phyloP scores from a whole-genome alignment of 2,888 invertebrate genomes.

The Chelonus formosanus region DNA sequence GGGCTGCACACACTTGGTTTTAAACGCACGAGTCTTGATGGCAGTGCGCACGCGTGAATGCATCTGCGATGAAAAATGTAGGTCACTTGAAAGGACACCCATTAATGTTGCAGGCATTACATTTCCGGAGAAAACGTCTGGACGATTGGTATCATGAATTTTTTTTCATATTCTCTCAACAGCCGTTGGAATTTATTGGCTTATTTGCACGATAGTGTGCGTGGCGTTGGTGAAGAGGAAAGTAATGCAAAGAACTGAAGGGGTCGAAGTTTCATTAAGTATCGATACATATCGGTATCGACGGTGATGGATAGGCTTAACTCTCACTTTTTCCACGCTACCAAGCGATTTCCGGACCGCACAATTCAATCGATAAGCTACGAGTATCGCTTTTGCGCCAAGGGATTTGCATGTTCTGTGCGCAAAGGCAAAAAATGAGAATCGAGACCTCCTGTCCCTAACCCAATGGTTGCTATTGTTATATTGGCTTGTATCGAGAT shows the following conservation, averaged over 20 bases:
- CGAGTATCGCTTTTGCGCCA: slow-evolving; percentile 38
- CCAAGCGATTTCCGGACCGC: slow-evolving; percentile 37
- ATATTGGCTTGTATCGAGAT: slow-evolving; percentile 26
- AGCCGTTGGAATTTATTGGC: background rate
- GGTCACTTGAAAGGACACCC: slow-evolving; percentile 1
- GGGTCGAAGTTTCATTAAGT: slow-evolving; percentile 40
- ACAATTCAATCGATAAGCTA: slow-evolving; percentile 37
- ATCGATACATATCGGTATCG: slow-evolving; percentile 37
- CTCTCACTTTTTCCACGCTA: slow-evolving; percentile 24
- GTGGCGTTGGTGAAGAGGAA: background rate
- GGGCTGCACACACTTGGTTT: slow-evolving; percentile 16
- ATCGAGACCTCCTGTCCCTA: slow-evolving; percentile 25
- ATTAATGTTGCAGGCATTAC: slow-evolving; percentile 2
- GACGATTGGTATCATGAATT: background rate
- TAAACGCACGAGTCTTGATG: background rate
- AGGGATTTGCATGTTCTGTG: slow-evolving; percentile 39
- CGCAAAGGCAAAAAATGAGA: slow-evolving; percentile 43
- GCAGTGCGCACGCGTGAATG: background rate
- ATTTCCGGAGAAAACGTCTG: slow-evolving; percentile 7
- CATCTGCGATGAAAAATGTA: slow-evolving; percentile 1
- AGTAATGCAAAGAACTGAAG: slow-evolving; percentile 11
- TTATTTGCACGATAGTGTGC: background rate
- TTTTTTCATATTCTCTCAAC: background rate
- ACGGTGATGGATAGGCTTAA: slow-evolving; percentile 41
- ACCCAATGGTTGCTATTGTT: slow-evolving; percentile 37